These are phyloP conservation scores for Ceuthmochares aereus DNA, from an alignment of 2,113 vertebrate genomes.

Conservation along the genomic window DNA sequence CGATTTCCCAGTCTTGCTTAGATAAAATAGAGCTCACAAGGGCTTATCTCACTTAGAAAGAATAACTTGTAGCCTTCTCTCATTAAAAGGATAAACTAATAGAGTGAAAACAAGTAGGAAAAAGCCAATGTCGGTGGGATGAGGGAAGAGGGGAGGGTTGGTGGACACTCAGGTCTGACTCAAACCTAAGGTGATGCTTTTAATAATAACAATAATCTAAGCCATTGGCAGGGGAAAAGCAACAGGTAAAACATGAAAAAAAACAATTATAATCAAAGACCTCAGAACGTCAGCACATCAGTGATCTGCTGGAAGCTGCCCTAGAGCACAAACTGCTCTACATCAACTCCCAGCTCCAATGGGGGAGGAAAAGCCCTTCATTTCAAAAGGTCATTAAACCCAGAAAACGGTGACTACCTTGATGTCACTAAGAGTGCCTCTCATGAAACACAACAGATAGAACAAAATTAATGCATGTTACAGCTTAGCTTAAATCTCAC, in stretches of 20 bases:
- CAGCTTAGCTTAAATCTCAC: not conserved
- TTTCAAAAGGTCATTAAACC: not conserved
- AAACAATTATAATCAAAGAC: not conserved
- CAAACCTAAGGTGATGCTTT: not conserved
- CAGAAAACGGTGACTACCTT: not conserved
- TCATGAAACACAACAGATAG: not conserved
- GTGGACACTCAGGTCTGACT: not conserved
- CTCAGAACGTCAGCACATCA: not conserved
- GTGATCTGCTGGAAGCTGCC: not conserved
- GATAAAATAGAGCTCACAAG: slow-evolving; percentile 44
- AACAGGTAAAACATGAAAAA: not conserved
- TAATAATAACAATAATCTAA: not conserved
- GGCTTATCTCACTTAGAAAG: slow-evolving; percentile 28
- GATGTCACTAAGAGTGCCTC: not conserved
- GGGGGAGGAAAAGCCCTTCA: not conserved
- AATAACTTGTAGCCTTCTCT: slow-evolving; percentile 21
- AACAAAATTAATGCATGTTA: not conserved
- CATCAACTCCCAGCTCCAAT: not conserved
- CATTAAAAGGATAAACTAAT: slow-evolving; percentile 30
- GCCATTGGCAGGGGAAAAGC: not conserved
- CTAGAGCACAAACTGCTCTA: not conserved
- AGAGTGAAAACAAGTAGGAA: not conserved
- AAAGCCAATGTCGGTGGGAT: not conserved
- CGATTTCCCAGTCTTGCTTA: slow-evolving; percentile 37
- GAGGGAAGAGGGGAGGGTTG: not conserved